A percentile compares a stretch with the other conserved stretches of the same genome.
Conservation (phyloP, 2,888 invertebrate genomes). For the Macrosiphum euphorbiae region DNA sequence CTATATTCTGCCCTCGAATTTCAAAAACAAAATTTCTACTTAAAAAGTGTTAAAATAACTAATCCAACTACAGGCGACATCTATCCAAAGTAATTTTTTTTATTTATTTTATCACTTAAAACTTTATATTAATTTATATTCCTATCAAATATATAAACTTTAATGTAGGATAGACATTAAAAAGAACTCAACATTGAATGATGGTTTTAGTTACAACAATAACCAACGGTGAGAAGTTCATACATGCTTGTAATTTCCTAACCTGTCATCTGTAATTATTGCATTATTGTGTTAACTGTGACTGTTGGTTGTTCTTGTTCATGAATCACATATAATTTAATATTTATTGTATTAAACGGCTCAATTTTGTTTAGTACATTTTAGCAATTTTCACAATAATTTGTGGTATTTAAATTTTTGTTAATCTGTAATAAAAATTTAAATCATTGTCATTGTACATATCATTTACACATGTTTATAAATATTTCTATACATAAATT, state of each 20-base stretch:
- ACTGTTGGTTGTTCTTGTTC: not conserved
- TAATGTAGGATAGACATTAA: constrained; percentile 42
- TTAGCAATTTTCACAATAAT: not conserved
- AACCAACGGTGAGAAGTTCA: constrained; percentile 38
- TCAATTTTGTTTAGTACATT: not conserved
- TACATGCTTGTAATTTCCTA: not conserved
- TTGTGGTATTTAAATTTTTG: not conserved
- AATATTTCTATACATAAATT: not conserved
- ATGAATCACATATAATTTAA: not conserved
- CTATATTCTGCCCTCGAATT: constrained; percentile 52
- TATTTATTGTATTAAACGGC: not conserved
- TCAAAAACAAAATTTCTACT: constrained; percentile 38
- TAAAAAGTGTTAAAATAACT: constrained; percentile 39
- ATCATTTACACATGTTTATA: not conserved
- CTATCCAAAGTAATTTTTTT: constrained; percentile 59
- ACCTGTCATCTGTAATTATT: not conserved
- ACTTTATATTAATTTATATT: not conserved
- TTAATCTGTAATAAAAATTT: not conserved
- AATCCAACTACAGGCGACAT: constrained; percentile 41
- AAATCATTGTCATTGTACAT: not conserved
- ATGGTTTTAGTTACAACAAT: not conserved
- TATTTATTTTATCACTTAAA: not conserved
- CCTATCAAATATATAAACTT: constrained; percentile 24
- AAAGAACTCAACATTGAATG: constrained; percentile 42
- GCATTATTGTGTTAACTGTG: not conserved